Evolutionary conservation across 1,140 invertebrate genomes (phyloP), one percentile per base, ranked within the genome.

Genomic region (Drosophila erecta): DNA sequence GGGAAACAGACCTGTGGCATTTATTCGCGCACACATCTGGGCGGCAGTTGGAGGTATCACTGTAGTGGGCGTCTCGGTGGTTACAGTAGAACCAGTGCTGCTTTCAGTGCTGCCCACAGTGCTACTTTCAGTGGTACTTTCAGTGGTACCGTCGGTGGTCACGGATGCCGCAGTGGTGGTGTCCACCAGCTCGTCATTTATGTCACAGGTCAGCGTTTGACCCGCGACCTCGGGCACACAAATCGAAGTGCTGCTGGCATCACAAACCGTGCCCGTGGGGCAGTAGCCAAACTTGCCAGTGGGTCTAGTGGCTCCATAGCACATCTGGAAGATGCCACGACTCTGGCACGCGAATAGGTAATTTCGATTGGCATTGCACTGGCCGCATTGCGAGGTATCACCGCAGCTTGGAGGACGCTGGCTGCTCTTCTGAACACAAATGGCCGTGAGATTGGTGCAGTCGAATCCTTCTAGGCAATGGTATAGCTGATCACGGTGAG

Each of bases 311-410:
- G 87, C 90, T 7, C 90, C 90, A 33, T 91, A 90, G 55, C 90
- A 92, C 84, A 92, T 90, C 44, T 90, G 90, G 14, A 92, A 92
- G 35, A 79, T 80, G 1, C 78, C 58, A 0, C 87, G 76, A 46
- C 90, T 91, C 14, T 61, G 69, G 43, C 90, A 92, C 46, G 90
- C 84, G 22, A 92, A 92, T 8, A 90, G 55, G 47, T 80, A 80
- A 53, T 92, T 92, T 0, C 61, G 46, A 14, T 86, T 81, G 2
- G 90, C 90, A 43, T 73, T 90, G n/a, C 90, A 92, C 8, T 59
- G 71, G 2, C 90, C 90, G 44, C 90, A 92, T 17, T 81, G 57
- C 6, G 87, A 71, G 24, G 87, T 91, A 46, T 91, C 87, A 0
- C 87, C 90, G 40, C 84, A 87, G 24, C 84, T 87, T 4, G 90